A percentile compares a stretch with the other conserved stretches of the same genome.
These are phyloP conservation scores for Lepidochitona cinerea DNA, from an alignment of 2,888 invertebrate genomes.

Conservation along the genomic window DNA sequence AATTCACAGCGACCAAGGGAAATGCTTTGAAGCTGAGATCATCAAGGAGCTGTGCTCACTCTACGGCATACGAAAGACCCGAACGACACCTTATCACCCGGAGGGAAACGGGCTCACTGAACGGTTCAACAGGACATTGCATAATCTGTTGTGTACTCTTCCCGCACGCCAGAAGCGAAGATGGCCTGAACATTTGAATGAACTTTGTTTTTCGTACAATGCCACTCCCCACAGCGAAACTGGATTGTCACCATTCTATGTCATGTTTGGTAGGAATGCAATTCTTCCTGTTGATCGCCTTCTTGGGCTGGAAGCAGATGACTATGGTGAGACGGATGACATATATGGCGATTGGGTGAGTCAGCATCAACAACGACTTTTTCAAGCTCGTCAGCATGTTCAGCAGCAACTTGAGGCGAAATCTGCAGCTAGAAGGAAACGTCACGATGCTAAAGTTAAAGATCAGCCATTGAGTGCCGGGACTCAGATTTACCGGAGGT, in stretches of 20 bases:
- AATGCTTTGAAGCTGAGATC: no score
- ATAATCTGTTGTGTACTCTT: conserved; percentile 14
- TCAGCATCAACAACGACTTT: background rate
- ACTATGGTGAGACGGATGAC: background rate
- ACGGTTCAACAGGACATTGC: conserved; percentile 22
- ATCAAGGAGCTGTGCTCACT: no score
- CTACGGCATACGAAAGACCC: no score
- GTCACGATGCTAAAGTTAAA: background rate
- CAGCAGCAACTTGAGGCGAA: background rate
- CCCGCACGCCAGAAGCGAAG: conserved; percentile 5
- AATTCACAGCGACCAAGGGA: no score
- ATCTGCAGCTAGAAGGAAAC: background rate
- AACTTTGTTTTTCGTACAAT: conserved; percentile 9
- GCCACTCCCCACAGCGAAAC: background rate
- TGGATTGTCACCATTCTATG: conserved; percentile 3
- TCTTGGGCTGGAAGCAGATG: background rate
- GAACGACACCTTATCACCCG: conserved; percentile 24
- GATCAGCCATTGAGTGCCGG: background rate
- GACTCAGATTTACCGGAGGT: background rate
- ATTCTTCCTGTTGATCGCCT: background rate
- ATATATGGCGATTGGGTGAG: background rate
- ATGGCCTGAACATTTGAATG: conserved; percentile 16
- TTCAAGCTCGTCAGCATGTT: background rate
- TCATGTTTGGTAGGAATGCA: background rate
- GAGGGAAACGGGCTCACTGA: conserved; percentile 17